Evolutionary conservation across 2,797 vertebrate species (phyloP).

Genomic region (Semotilus atromaculatus): DNA sequence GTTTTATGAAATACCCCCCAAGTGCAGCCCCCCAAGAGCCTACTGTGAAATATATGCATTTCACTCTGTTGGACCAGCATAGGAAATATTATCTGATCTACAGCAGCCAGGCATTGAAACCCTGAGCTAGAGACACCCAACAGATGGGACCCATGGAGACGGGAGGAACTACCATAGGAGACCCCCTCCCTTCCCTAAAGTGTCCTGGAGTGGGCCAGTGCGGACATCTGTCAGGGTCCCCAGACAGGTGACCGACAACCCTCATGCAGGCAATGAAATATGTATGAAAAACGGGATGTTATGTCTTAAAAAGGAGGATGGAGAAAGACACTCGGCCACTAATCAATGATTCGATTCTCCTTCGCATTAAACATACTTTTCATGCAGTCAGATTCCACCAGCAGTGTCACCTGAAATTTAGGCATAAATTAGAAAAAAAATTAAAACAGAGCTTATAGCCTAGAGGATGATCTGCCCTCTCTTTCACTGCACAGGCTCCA

Average conservation of each 20-base stretch:
- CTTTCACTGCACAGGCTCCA: constrained; percentile 50
- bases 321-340: constrained; percentile 45
- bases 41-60: constrained; percentile 43
- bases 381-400: constrained; percentile 71
- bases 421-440: constrained; percentile 45
- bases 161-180: constrained; percentile 32
- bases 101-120: constrained; percentile 51
- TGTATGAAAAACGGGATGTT: constrained; percentile 79
- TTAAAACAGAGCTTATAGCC: constrained; percentile 69
- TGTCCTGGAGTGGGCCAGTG: constrained; percentile 70
- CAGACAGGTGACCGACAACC: constrained; percentile 69
- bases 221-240: constrained; percentile 84
- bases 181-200: constrained; percentile 46
- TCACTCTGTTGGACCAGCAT: constrained; percentile 40
- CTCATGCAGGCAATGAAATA: constrained; percentile 77
- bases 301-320: constrained; percentile 57
- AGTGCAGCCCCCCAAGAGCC: constrained; percentile 19
- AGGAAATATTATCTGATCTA: constrained; percentile 58
- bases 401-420: constrained; percentile 69
- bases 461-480: constrained; percentile 59
- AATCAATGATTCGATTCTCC: constrained; percentile 79
- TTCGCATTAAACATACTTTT: constrained; percentile 74
- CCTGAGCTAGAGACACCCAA: constrained; percentile 60
- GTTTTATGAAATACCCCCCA: constrained; percentile 36
- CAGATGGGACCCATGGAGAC: constrained; percentile 76